Evolutionary conservation across 2,888 invertebrate species (phyloP), one percentile per base, ranked within the genome.

Genomic region (Agrilus biguttatus): DNA sequence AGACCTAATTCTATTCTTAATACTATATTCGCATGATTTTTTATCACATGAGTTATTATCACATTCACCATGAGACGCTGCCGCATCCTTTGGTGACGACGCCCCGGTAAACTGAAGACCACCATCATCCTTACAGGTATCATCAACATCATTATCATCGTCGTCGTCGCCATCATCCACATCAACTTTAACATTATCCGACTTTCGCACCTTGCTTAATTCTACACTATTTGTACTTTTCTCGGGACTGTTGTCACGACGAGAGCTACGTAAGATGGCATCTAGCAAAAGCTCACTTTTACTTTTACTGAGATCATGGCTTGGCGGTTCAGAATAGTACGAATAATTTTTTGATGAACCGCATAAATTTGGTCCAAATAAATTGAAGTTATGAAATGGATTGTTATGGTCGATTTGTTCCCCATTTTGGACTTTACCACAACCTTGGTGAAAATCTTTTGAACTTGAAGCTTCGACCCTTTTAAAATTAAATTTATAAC

Each of bases 241-340:
- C 28, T 42, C 39, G 35, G 47, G 36, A 45, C 33, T 37, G 34
- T 8, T 36, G 41, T 39, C 39, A 42, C 35, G 36, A 53, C 61
- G 52, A 40, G 54, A 50, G 43, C 63, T 61, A 41, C 65, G 59
- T 51, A 66, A 60, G 47, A 66, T 66, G 38, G 66, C 66, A 47
- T 63, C 63, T 44, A 66, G 52, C 43, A 66, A 52, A 45, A 65
- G 51, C 52, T 64, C 61, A 47, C 62, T 60, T 43, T 52, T 49
- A 39, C 52, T 53, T 43, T 49, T 51, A 42, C 49, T 60, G 60
- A 62, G 60, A 62, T 65, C 62, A 58, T 55, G 54, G 45, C 55
- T 57, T 21, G 13, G 37, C 44, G 41, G 41, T 43, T 43, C 28
- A 28, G 28, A 10, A 10, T 28, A 10, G 10, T 28, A 3, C 5